Conservation (phyloP, 2,113 vertebrate genomes). For the Tyrannus savana region DNA sequence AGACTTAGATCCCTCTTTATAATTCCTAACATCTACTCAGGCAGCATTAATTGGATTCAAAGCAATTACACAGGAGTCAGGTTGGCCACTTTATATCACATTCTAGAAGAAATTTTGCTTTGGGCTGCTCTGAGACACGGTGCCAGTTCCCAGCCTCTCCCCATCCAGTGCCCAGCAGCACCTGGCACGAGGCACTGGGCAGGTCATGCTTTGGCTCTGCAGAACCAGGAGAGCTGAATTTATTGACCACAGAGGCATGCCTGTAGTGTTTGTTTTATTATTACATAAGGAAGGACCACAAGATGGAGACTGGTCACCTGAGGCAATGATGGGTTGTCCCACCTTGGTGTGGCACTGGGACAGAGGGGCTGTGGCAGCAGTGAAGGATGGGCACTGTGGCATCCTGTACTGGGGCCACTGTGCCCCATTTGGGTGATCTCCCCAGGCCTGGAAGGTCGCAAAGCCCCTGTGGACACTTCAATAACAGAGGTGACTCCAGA, state of each 20-base stretch:
- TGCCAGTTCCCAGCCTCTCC: not conserved
- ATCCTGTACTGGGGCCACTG: not conserved
- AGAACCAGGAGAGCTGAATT: not conserved
- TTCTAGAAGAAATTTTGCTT: not conserved
- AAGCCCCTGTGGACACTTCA: not conserved
- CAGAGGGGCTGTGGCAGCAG: fast-evolving
- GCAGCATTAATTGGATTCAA: constrained; percentile 58
- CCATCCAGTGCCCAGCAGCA: fast-evolving
- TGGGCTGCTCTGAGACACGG: fast-evolving
- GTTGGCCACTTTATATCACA: constrained; percentile 39
- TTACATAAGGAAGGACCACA: fast-evolving
- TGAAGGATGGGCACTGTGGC: fast-evolving
- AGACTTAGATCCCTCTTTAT: constrained; percentile 21
- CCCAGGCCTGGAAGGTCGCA: not conserved
- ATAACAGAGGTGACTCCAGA: not conserved
- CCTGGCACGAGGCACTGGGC: not conserved
- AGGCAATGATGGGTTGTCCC: fast-evolving
- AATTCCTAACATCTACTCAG: constrained; percentile 58
- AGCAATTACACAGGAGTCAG: constrained; percentile 30
- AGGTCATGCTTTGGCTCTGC: not conserved
- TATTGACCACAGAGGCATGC: not conserved
- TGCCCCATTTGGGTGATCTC: fast-evolving
- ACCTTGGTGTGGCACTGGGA: not conserved
- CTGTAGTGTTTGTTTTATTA: not conserved
- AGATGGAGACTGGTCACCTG: not conserved